Base-by-base conservation (phyloP, 2,113 vertebrate genomes). In the Varanus komodoensis region DNA sequence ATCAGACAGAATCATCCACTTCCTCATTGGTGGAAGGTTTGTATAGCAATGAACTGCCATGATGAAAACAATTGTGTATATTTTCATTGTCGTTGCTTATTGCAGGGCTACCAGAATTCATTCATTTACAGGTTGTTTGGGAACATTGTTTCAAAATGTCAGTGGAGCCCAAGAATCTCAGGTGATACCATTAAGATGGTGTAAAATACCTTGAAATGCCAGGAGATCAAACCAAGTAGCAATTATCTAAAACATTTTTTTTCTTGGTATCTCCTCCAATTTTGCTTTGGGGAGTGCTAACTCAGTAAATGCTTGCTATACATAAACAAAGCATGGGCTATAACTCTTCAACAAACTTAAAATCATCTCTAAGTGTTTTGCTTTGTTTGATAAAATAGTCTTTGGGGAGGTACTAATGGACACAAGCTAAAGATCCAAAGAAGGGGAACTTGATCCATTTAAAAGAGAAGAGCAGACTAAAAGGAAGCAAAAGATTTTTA, bases 221-320 rank as follows among this genome's bases (percentile, higher is more conserved):
- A 95, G 73, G 93, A 97, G 93, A 96, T 93, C 92, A 95, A 97
- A 95, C 92, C 85, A 75, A 94, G 91, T 52, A 96, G 92, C 95
- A 97, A 97, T 97, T 97, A 97, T 90, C 19, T 86, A 91, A 97
- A 96, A 89, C 89, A 74, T 96, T 95, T 96, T 96, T 96, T 97
- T 97, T 67, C 96, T 95, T 95, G 93, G 61, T 96, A 91, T 93
- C 93, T 96, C 87, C 91, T 81, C 92, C 92, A 69, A 96, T 97
- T 96, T 96, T 96, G 74, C 97, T 97, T 97, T 94, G 90, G 96
- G 96, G 96, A 97, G 95, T 95, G 95, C 94, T 97, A 97, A 94
- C 92, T 95, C 94, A 91, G 94, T 96, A 97, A 97, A 95, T 96
- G 93, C 94, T 96, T 95, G 79, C 94, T 90, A 79, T 94, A 96